Conservation (phyloP, 1,140 invertebrate genomes). For the Polyergus mexicanus region DNA sequence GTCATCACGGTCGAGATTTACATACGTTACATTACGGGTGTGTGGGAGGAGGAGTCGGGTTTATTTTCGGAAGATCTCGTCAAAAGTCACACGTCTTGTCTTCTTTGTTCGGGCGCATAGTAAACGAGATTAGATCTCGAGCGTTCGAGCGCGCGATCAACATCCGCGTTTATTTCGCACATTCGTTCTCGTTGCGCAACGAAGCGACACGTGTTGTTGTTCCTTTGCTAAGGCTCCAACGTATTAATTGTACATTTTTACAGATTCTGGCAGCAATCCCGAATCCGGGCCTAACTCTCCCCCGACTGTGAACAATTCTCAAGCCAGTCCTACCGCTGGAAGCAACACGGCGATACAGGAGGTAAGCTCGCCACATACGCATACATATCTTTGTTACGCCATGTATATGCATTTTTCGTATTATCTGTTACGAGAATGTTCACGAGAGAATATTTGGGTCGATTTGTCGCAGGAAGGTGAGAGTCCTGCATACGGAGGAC, state of each 20-base stretch:
- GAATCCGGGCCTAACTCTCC: constrained; percentile 94
- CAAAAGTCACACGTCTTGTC: not conserved
- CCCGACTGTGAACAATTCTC: constrained; percentile 88
- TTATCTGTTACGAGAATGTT: not conserved
- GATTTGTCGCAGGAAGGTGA: constrained; percentile 86
- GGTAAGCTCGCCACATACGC: constrained; percentile 76
- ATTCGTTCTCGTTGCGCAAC: constrained; percentile 14
- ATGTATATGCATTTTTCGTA: not conserved
- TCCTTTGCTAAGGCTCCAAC: not conserved
- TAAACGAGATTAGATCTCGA: not conserved
- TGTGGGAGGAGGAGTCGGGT: not conserved
- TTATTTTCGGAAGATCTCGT: constrained; percentile 8
- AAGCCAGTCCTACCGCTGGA: constrained; percentile 88
- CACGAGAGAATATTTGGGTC: not conserved
- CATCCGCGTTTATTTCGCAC: not conserved
- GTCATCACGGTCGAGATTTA: constrained; percentile 7
- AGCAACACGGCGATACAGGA: constrained; percentile 91
- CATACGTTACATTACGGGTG: not conserved
- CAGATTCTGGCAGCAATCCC: constrained; percentile 91
- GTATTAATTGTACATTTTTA: constrained; percentile 68
- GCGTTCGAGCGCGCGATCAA: not conserved
- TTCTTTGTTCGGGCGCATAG: not conserved
- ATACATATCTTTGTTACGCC: not conserved
- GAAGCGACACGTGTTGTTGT: constrained; percentile 7
- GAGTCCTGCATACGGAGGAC: constrained; percentile 87